Conservation (phyloP, 2,113 vertebrate species). For the Grammomys surdaster region DNA sequence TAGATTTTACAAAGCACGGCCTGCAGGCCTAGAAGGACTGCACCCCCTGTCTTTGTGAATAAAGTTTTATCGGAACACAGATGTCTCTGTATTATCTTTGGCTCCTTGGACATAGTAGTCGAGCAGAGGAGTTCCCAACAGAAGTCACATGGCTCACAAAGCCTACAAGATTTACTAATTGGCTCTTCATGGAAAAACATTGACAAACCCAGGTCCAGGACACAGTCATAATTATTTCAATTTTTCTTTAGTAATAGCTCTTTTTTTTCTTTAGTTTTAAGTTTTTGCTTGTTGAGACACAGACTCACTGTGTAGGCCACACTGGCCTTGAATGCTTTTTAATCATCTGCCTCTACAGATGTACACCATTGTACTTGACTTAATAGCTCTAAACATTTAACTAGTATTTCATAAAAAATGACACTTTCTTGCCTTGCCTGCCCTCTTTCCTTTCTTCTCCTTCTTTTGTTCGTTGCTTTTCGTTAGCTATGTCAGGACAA, state of each 20-base stretch:
- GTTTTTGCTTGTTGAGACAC: neutral
- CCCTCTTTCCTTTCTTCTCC: neutral
- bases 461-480: constrained; percentile 72
- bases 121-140: neutral
- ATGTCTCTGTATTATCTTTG: neutral
- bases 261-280: neutral
- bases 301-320: too few relatives aligned
- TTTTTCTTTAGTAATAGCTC: constrained; percentile 76
- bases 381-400: constrained; percentile 77
- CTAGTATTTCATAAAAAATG: constrained; percentile 79
- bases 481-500: constrained; percentile 79
- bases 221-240: constrained; percentile 84
- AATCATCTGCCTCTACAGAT: neutral
- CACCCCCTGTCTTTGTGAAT: neutral
- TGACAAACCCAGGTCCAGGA: neutral
- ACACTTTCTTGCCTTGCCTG: constrained; percentile 34
- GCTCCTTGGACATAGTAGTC: neutral
- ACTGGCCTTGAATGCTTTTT: neutral
- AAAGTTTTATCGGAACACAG: constrained; percentile 21
- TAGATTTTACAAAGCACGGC: constrained; percentile 39
- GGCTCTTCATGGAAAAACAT: neutral
- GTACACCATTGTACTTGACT: neutral
- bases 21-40: neutral
- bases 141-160: neutral
- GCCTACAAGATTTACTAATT: neutral